Conservation (phyloP, 2,113 vertebrate genomes). For the Beaufortia kweichowensis region DNA sequence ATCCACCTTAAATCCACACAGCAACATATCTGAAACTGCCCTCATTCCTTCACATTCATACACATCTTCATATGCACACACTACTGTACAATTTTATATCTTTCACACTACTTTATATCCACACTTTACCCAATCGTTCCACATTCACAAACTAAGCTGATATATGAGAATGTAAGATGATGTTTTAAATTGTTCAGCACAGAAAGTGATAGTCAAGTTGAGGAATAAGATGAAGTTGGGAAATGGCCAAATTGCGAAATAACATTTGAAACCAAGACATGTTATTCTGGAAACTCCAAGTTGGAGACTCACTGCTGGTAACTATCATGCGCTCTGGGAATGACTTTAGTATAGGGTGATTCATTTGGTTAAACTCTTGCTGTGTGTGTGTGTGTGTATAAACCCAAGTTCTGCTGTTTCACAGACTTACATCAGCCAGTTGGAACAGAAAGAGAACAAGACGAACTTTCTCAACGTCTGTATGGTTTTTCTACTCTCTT, state of each 20-base stretch:
- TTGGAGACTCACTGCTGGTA: neutral
- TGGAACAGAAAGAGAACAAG: constrained; percentile 35
- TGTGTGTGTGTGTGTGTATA: neutral
- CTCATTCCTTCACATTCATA: neutral
- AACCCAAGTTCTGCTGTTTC: neutral
- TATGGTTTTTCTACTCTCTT: neutral
- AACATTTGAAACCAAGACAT: neutral
- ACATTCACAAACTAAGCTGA: neutral
- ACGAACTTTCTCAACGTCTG: constrained; percentile 18
- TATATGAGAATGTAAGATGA: too few species aligned
- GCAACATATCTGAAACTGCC: too few species aligned
- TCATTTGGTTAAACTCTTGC: neutral
- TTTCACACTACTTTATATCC: neutral
- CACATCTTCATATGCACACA: neutral
- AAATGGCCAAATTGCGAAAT: neutral
- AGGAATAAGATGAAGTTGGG: neutral
- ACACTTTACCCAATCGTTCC: neutral
- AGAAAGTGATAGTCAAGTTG: neutral
- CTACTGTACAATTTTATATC: neutral
- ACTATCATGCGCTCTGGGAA: neutral
- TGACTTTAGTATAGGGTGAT: neutral
- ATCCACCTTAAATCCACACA: too few species aligned
- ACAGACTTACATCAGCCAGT: constrained; percentile 36
- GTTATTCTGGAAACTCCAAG: too few species aligned
- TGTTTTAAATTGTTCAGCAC: neutral